Evolutionary conservation across 2,888 invertebrate species (phyloP), one percentile per base, ranked within the genome.

Genomic region (Fragum whitleyi): DNA sequence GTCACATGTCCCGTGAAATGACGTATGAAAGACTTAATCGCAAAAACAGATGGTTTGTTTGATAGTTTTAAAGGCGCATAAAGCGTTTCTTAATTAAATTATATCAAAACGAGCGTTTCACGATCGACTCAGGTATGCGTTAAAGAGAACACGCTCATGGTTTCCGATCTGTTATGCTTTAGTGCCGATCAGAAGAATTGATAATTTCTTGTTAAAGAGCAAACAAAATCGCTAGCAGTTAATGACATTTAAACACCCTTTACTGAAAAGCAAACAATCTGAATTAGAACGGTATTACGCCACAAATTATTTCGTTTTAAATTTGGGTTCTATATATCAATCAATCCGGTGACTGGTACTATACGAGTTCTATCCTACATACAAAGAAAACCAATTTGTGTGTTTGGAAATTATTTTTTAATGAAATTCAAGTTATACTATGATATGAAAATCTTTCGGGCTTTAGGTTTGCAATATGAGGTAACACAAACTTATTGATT

Each of bases 1-100:
- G 65, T 65, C 65, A 65, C 65, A 42, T 65, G 65, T 26, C 32
- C 39, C 39, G 42, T 42, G 36, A 65, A 65, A 23, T 65, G 65
- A 65, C 65, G 65, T 65, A 39, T 32, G 26, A 61, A 61, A 61
- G 61, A 42, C 21, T 65, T 42, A 21, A 65, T 42, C 26, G 42
- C 23, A 16, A 65, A 61, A 65, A 65, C 65, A 65, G 65, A 39
- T 65, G 65, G 42, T 26, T 23, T 11, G 65, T 14, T 65, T 42
- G 26, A 39, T 39, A 23, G 9, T 42, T 42, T 65, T 61, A 61
- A 61, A 61, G 29, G 19, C 7, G 23, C 61, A 61, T 61, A 61
- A 61, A 61, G 26, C 61, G 32, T 32, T 61, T 61, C 61, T 61
- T 61, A 61, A 61, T 61, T 61, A 32, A 61, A 61, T 42, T 26